Evolutionary conservation across 2,888 invertebrate genomes (phyloP), one percentile per base, ranked within the genome.

Genomic region (Phytoseiulus persimilis): DNA sequence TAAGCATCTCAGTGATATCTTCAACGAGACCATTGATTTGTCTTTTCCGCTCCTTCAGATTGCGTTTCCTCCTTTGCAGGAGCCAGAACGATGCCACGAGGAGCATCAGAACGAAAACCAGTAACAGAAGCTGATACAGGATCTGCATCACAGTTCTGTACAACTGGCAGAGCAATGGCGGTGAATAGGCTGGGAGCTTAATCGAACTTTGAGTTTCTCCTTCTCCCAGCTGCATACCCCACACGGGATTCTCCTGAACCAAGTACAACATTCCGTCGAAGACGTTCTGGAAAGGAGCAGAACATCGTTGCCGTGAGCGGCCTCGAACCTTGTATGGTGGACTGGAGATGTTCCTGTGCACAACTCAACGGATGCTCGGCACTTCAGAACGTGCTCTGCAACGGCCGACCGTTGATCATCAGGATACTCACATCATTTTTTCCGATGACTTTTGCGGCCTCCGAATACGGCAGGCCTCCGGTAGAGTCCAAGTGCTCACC

Each of bases 11-110:
- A 33, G 87, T 32, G 18, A 87, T 87, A 31, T 87, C 87, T 31
- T 87, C 87, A 32, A 87, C 32, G 45, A 87, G 87, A 33, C 87
- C 87, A 31, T 87, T 87, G 33, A 87, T 87, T 23, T 87, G 87
- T 11, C 87, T 33, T 87, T n/a, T 87, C 11, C 87, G 87, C n/a
- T 87, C 32, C 33, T 45, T 33, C n/a, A 31, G 45, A 33, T 87
- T 31, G 31, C 6, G n/a, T 87, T 87, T 87, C 32, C 87, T 33
- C 23, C 45, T 32, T n/a, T 87, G 87, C 3, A 87, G 9, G 31
- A 39, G 45, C 87, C 87, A 87, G 45, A 39, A 87, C n/a, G 87
- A 39, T 28, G 39, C 32, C 5, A n/a, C 87, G n/a, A 31, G 31
- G 45, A 87, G 39, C 33, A 87, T 45, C 33, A 87, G 39, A 33